Base-by-base conservation (phyloP, 53 echinoderm and acorn worm species). In the Echinarachnius parma region DNA sequence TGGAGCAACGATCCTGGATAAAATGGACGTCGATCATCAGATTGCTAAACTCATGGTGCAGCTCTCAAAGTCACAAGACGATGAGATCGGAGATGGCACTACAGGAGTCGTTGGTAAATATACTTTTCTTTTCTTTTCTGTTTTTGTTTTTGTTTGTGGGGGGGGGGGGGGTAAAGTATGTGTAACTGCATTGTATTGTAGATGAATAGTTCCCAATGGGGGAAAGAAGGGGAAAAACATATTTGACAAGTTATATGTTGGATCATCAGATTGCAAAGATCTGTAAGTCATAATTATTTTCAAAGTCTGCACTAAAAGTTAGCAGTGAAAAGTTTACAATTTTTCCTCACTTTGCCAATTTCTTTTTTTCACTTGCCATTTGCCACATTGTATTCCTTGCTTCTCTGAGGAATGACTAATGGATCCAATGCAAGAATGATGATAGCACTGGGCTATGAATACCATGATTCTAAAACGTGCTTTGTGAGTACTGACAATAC, bases 81-180 rank as follows among this genome's bases (percentile, higher is more conserved):
- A 98, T 81, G 98, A 98, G 46, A 98, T 98, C 36, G 98, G 98
- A 10, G 98, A 98, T 74, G 98, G 98, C 1, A 98, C 98, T 29
- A 96, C 91, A 0, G 98, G 98, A 48, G 98, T 98, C 31, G 98
- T 98, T 23, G 98, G 98, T 98, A 60, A 77, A 34, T 56, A 9
- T 26, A 26, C 57, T n/a, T n/a, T n/a, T n/a, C 14, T 42, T 42
- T 42, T 42, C 42, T 42, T 42, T 42, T 42, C 42, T 42, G 7
- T 7, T 7, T 7, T 42, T 42, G 14, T 9, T 50, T 16, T 18
- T 50, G 4, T 50, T 50, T 13, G 5, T 19, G 13, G 19, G 9
- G 52, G 19, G 52, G 15, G 20, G 18, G 52, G 13, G 4, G 20
- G n/a, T n/a, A n/a, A n/a, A n/a, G 42, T 9, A 42, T 42, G 42